phyloP scores from a whole-genome alignment of 2,113 vertebrate species.

The Corythaixoides concolor region DNA sequence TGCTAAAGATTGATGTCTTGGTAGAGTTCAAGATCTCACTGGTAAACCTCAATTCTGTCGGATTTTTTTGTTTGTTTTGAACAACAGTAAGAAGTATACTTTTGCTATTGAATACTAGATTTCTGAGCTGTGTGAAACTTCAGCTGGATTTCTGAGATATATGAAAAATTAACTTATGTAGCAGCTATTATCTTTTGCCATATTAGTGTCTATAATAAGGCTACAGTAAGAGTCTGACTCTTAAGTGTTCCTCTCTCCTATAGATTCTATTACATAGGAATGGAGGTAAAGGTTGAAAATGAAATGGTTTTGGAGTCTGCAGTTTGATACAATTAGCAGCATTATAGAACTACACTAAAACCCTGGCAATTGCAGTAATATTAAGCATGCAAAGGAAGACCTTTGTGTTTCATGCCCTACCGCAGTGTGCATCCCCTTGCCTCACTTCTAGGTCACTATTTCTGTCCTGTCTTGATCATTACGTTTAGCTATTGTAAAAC shows the following conservation, averaged over 20 bases:
- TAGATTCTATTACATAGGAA: background rate
- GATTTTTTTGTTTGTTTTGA: background rate
- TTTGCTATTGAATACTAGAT: background rate
- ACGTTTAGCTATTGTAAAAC: background rate
- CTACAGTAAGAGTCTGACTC: background rate
- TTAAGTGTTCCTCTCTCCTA: background rate
- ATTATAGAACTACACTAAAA: background rate
- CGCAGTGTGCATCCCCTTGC: fast-evolving
- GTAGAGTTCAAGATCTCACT: background rate
- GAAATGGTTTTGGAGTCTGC: background rate
- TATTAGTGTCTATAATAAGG: background rate
- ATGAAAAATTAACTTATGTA: background rate
- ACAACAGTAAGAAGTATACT: background rate
- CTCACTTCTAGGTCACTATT: background rate
- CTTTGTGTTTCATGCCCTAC: background rate
- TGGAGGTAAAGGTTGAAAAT: background rate
- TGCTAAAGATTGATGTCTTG: slow-evolving; percentile 9
- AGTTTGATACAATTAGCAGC: background rate
- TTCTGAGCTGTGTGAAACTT: background rate
- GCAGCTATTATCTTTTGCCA: background rate
- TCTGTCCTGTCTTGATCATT: background rate
- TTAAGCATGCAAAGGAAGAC: background rate
- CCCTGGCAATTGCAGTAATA: background rate
- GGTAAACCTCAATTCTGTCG: background rate
- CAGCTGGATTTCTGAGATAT: background rate